phyloP scores from a whole-genome alignment of 1,140 invertebrate genomes.

The Pogonognathellus flavescens region DNA sequence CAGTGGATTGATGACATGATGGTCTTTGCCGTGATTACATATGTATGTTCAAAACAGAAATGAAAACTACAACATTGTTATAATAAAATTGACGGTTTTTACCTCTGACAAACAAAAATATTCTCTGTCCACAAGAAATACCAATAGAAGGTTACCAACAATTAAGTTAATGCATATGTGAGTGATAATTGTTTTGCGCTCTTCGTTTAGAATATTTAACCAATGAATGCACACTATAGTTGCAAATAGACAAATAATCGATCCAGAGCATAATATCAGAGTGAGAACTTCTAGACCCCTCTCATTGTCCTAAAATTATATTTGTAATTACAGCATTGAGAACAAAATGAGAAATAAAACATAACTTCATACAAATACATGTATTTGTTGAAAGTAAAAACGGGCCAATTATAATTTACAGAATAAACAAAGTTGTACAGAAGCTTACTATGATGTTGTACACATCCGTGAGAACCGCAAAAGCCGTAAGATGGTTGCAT shows the following conservation, averaged over 20 bases:
- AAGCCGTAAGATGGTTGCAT: conserved; percentile 77
- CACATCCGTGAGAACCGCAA: conserved; percentile 75
- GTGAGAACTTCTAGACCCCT: conserved; percentile 73
- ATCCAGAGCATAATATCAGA: conserved; percentile 74
- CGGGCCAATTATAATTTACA: too few species aligned
- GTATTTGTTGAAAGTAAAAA: too few species aligned
- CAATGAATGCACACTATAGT: conserved; percentile 72
- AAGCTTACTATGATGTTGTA: too few species aligned
- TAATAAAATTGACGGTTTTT: too few species aligned
- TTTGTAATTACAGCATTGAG: too few species aligned
- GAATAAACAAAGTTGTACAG: too few species aligned
- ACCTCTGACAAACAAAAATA: conserved; percentile 66
- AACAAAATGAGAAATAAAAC: too few species aligned
- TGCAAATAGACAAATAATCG: conserved; percentile 74
- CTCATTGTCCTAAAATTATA: conserved; percentile 67
- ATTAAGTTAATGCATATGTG: conserved; percentile 75
- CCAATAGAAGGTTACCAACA: conserved; percentile 74
- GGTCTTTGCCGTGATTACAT: too few species aligned
- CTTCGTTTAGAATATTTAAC: conserved; percentile 68
- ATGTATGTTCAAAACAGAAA: too few species aligned
- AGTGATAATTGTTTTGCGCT: conserved; percentile 74
- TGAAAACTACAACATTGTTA: too few species aligned
- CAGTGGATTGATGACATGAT: too few species aligned
- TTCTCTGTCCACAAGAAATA: conserved; percentile 74
- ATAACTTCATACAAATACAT: too few species aligned